A percentile compares a stretch with the other conserved stretches of the same genome.
phyloP scores from a whole-genome alignment of 2,888 invertebrate species.

The Agonopterix arenella region DNA sequence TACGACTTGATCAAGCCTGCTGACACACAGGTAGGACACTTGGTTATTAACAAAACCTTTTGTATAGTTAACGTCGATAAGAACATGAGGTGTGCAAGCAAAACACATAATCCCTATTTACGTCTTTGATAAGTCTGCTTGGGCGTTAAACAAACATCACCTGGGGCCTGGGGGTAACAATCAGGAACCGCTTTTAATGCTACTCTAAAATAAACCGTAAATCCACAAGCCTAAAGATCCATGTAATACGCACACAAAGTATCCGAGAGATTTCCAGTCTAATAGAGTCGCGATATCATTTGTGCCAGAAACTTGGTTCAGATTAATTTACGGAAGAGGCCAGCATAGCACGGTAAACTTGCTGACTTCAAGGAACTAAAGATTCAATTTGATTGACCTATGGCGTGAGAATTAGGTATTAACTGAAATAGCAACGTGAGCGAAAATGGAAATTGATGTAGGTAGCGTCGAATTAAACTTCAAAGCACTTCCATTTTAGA shows the following conservation, averaged over 20 bases:
- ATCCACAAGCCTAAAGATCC: constrained; percentile 8
- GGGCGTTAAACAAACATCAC: constrained; percentile 34
- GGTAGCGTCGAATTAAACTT: constrained; percentile 3
- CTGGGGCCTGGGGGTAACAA: constrained; percentile 33
- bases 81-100: constrained; percentile 1
- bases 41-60: neutral
- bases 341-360: constrained; percentile 27
- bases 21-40: neutral
- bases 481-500: constrained; percentile 4
- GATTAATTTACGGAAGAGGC: constrained; percentile 42
- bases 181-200: constrained; percentile 17
- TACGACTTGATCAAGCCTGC: neutral
- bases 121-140: constrained; percentile 33
- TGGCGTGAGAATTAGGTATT: constrained; percentile 11
- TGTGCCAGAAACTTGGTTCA: constrained; percentile 34
- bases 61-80: neutral
- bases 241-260: constrained; percentile 8
- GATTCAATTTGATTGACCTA: constrained; percentile 46
- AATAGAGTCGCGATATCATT: constrained; percentile 23
- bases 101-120: constrained; percentile 33
- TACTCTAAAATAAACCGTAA: constrained; percentile 14
- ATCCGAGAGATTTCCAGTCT: constrained; percentile 6
- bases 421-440: constrained; percentile 4
- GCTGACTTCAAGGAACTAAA: constrained; percentile 39
- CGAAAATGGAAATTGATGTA: constrained; percentile 10